These are phyloP conservation scores for Boloria euphrosyne DNA, from an alignment of 2,888 invertebrate genomes.

Conservation along the genomic window DNA sequence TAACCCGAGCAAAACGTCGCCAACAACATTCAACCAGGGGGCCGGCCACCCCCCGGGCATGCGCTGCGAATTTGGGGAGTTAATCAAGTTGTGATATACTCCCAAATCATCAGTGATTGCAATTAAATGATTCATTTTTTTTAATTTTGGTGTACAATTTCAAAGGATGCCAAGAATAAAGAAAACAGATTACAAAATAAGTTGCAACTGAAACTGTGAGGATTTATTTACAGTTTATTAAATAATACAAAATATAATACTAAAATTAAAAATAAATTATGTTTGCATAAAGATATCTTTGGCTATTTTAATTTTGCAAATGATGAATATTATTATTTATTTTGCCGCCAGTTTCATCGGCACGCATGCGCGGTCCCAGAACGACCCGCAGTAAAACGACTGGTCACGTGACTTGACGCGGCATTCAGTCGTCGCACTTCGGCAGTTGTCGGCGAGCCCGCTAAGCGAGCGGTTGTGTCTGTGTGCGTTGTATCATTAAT, in stretches of 20 bases:
- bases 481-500: conserved; percentile 53
- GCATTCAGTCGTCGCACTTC: conserved; percentile 79
- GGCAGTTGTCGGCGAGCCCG: conserved; percentile 74
- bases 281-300: no score
- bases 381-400: conserved; percentile 83
- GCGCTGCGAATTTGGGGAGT: conserved; percentile 57
- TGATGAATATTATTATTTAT: conserved; percentile 46
- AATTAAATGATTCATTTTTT: conserved; percentile 25
- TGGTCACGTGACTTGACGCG: conserved; percentile 82
- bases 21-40: conserved; percentile 61
- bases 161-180: not conserved
- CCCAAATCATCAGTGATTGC: conserved; percentile 47
- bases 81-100: conserved; percentile 56
- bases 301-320: conserved; percentile 1
- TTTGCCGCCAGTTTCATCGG: conserved; percentile 69
- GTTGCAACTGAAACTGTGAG: no score
- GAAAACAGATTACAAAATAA: not conserved
- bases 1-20: conserved; percentile 69
- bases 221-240: no score
- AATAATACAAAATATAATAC: no score
- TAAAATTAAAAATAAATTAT: no score
- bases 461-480: conserved; percentile 57
- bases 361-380: conserved; percentile 75
- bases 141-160: not conserved
- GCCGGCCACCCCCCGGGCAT: conserved; percentile 54